phyloP scores from a whole-genome alignment of 1,140 invertebrate species.

The Leptinotarsa defecta region DNA sequence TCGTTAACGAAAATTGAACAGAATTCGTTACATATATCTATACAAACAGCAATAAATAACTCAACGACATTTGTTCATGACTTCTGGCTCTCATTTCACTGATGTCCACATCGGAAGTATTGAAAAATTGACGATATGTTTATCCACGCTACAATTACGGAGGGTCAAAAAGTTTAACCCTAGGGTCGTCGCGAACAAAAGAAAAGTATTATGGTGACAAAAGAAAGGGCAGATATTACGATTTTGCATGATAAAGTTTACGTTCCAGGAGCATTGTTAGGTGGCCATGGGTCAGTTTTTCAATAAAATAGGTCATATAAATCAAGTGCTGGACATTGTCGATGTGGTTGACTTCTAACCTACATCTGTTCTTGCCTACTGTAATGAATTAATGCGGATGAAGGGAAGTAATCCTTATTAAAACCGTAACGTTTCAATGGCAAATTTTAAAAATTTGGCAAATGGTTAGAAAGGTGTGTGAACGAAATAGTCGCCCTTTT shows the following conservation, averaged over 20 bases:
- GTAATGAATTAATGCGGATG: slow-evolving; percentile 37
- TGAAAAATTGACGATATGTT: slow-evolving; percentile 55
- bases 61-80: slow-evolving; percentile 26
- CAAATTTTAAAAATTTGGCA: neutral
- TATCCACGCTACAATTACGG: slow-evolving; percentile 53
- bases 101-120: slow-evolving; percentile 41
- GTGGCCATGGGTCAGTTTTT: slow-evolving; percentile 55
- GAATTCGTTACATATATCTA: slow-evolving; percentile 9
- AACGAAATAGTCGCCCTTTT: neutral
- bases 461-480: slow-evolving; percentile 1
- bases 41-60: slow-evolving; percentile 35
- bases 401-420: slow-evolving; percentile 17
- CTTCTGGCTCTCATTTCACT: slow-evolving; percentile 24
- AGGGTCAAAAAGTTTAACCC: slow-evolving; percentile 56
- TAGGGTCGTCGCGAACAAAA: slow-evolving; percentile 46
- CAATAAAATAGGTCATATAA: slow-evolving; percentile 53
- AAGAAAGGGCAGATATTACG: slow-evolving; percentile 47
- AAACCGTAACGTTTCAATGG: slow-evolving; percentile 12
- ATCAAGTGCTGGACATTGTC: slow-evolving; percentile 54
- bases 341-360: slow-evolving; percentile 55
- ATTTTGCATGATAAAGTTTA: slow-evolving; percentile 51
- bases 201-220: slow-evolving; percentile 43
- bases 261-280: slow-evolving; percentile 40
- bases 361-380: slow-evolving; percentile 55
- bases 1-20: slow-evolving; percentile 14